Percentiles rank a stretch among this genome's conserved stretches.
These are phyloP conservation scores for Zosterops pallidus DNA, from an alignment of 2,113 vertebrate genomes.

Conservation along the genomic window DNA sequence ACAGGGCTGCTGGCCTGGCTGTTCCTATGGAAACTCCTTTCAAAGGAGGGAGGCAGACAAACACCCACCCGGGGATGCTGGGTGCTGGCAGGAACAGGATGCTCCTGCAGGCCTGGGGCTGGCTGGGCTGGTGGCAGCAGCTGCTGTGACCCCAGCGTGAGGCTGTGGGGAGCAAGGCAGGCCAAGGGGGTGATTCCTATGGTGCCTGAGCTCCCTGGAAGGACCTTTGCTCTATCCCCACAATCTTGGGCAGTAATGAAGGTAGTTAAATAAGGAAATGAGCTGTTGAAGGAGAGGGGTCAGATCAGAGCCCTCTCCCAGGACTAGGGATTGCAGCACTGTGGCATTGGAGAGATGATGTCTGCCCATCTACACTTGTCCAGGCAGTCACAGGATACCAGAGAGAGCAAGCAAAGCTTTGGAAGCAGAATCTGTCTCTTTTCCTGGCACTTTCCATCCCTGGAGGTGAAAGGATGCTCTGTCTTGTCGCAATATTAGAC, in stretches of 20 bases:
- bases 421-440: background rate
- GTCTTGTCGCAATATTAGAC: no score
- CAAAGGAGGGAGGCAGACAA: background rate
- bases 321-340: background rate
- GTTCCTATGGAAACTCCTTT: conserved; percentile 40
- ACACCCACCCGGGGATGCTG: background rate
- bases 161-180: background rate
- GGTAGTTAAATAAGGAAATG: background rate
- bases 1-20: background rate
- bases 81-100: background rate
- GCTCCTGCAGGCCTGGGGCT: background rate
- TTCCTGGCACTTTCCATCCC: background rate
- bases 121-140: background rate
- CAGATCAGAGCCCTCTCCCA: background rate
- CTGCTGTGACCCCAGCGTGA: background rate
- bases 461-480: background rate
- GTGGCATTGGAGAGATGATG: background rate
- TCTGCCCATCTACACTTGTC: background rate
- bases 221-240: background rate
- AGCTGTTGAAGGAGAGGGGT: background rate
- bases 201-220: background rate
- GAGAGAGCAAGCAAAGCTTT: background rate
- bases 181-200: background rate
- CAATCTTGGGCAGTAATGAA: background rate
- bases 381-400: background rate